Percentiles rank a stretch among this genome's conserved stretches.
Evolutionary conservation across 1,140 invertebrate genomes (phyloP).

Genomic region (Sarcophaga bullata): DNA sequence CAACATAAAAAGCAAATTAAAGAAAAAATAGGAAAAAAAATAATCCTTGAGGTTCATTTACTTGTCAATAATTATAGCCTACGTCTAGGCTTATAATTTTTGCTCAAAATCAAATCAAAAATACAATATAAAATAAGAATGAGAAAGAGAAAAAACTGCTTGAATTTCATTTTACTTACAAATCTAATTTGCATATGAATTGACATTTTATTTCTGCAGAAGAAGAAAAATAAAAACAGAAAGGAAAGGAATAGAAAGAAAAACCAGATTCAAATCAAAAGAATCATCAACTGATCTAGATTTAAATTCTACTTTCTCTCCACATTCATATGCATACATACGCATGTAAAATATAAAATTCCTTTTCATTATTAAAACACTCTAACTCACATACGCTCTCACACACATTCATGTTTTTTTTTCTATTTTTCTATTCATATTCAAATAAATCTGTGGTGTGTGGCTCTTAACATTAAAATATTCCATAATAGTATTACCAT

Average conservation of each 20-base stretch:
- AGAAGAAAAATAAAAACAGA: not conserved
- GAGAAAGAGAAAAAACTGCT: not conserved
- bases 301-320: not conserved
- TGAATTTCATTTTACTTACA: conserved; percentile 21
- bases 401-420: not conserved
- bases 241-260: not conserved
- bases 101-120: not conserved
- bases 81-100: not conserved
- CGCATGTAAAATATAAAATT: no score
- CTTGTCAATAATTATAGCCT: conserved; percentile 4
- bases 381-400: not conserved
- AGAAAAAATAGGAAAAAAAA: no score
- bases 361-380: no score
- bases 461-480: not conserved
- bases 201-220: conserved; percentile 16
- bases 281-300: conserved; percentile 7
- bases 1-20: no score
- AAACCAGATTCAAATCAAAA: not conserved
- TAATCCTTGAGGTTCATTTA: conserved; percentile 3
- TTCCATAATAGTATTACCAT: conserved; percentile 28
- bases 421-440: conserved; percentile 28
- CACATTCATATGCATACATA: not conserved
- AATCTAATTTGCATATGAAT: conserved; percentile 40
- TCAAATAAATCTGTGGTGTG: conserved; percentile 27
- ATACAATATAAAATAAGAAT: not conserved